Evolutionary conservation across 2,888 invertebrate species (phyloP), one percentile per base, ranked within the genome.

Genomic region (Cheilosia impressa): DNA sequence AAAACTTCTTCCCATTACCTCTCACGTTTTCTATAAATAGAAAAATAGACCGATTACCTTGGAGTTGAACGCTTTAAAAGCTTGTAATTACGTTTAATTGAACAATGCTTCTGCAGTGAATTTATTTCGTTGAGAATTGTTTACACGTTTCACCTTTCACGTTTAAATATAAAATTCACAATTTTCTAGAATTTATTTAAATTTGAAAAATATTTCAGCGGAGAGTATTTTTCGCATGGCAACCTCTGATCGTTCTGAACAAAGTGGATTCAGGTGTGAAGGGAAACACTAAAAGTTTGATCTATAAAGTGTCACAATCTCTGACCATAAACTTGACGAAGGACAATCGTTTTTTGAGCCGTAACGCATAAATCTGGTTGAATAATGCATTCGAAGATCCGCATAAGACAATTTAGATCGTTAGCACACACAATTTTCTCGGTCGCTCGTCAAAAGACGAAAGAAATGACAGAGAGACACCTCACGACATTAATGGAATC

Each of bases 381-480:
- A 47, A 47, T 45, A 45, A 45, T 17, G 45, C n/a, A 2, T 17
- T 9, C 17, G 4, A 13, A 45, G 15, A 17, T 45, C 45, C 5
- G 4, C 45, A 17, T 31, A 43, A 2, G 43, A 45, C 43, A 45
- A 45, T 34, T 2, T 13, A 38, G 13, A 45, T 17, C n/a, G n/a
- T 45, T 45, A 45, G 6, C 17, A 45, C n/a, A 45, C 17, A 47
- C 17, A 47, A 17, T 17, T 47, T 2, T 2, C 7, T 47, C 45
- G 45, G 17, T n/a, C 17, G n/a, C 45, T 47, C 45, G 17, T 47
- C 45, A n/a, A 17, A 6, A 9, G 45, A n/a, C 4, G 9, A 50
- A 22, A 50, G 22, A 22, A 50, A 50, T 22, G 45, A 78, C 27
- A 78, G 31, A n/a, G 43, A 57, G n/a, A 22, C 13, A 50, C 15